A percentile compares a stretch with the other conserved stretches of the same genome.
phyloP scores from a whole-genome alignment of 2,888 invertebrate species.

The Nematopogon swammerdamellus region DNA sequence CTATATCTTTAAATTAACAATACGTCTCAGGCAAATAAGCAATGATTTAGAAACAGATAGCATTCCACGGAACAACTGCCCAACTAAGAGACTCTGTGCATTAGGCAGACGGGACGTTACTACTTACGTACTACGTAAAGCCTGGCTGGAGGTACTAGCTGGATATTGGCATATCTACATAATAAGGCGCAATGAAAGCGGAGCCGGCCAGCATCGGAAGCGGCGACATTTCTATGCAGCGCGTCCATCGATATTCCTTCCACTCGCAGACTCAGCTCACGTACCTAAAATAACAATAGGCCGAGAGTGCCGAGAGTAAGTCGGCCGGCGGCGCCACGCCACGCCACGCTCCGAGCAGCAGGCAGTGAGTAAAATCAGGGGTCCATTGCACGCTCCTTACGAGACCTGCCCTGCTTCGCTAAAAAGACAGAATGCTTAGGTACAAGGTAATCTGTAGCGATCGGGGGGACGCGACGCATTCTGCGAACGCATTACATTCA shows the following conservation, averaged over 20 bases:
- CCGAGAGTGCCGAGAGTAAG: not conserved
- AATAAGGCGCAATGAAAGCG: too few species aligned
- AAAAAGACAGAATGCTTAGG: not conserved
- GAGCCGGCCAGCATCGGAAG: too few species aligned
- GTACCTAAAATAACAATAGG: not conserved
- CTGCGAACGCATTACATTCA: not conserved
- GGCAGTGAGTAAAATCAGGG: not conserved
- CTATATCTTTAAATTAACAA: too few species aligned
- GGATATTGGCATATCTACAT: too few species aligned
- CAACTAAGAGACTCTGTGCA: too few species aligned
- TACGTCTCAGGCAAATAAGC: too few species aligned
- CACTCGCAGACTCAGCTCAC: not conserved
- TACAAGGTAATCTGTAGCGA: not conserved
- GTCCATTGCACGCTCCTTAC: not conserved
- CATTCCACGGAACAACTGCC: too few species aligned
- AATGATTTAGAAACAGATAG: too few species aligned
- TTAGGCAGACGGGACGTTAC: too few species aligned
- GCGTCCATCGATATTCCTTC: not conserved
- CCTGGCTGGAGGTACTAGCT: too few species aligned
- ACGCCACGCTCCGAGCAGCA: not conserved
- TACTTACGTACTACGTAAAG: too few species aligned
- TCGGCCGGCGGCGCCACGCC: not conserved
- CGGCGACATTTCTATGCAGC: too few species aligned
- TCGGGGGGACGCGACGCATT: not conserved
- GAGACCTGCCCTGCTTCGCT: not conserved